Evolutionary conservation across 2,797 vertebrate genomes (phyloP).

Genomic region (Miichthys miiuy): DNA sequence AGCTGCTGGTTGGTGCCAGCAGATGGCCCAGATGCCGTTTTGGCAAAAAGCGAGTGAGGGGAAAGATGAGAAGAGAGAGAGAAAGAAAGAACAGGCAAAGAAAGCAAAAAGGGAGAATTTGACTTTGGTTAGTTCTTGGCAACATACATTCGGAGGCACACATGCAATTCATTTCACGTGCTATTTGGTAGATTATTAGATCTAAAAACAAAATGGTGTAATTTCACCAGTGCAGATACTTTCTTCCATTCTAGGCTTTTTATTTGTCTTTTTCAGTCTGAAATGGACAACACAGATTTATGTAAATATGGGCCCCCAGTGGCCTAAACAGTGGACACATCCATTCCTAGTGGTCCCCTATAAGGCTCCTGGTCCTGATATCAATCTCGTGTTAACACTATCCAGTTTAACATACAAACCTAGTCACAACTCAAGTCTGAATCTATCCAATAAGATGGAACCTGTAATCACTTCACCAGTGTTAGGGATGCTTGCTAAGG

Average conservation of each 20-base stretch:
- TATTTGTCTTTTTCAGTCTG: conserved; percentile 27
- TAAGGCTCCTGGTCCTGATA: neutral
- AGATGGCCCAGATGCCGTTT: conserved; percentile 55
- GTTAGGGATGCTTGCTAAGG: too few species aligned
- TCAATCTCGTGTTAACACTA: neutral
- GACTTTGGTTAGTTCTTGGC: conserved; percentile 64
- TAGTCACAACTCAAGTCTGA: neutral
- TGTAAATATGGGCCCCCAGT: conserved; percentile 5
- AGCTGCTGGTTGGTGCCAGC: conserved; percentile 63
- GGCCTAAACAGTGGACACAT: neutral
- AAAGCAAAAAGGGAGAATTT: conserved; percentile 51
- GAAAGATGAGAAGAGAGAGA: conserved; percentile 58
- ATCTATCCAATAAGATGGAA: too few species aligned
- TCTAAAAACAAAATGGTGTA: conserved; percentile 63
- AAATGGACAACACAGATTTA: conserved; percentile 1
- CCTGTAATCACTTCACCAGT: too few species aligned
- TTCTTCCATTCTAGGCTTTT: conserved; percentile 21
- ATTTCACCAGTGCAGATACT: conserved; percentile 48
- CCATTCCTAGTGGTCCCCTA: neutral
- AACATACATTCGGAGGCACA: conserved; percentile 51
- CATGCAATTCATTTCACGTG: conserved; percentile 64
- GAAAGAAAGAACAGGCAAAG: conserved; percentile 45
- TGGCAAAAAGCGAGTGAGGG: conserved; percentile 21
- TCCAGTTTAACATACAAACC: neutral
- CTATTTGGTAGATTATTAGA: conserved; percentile 63